Conservation (phyloP, 2,797 vertebrate species). For the Ctenosaura bakeri region DNA sequence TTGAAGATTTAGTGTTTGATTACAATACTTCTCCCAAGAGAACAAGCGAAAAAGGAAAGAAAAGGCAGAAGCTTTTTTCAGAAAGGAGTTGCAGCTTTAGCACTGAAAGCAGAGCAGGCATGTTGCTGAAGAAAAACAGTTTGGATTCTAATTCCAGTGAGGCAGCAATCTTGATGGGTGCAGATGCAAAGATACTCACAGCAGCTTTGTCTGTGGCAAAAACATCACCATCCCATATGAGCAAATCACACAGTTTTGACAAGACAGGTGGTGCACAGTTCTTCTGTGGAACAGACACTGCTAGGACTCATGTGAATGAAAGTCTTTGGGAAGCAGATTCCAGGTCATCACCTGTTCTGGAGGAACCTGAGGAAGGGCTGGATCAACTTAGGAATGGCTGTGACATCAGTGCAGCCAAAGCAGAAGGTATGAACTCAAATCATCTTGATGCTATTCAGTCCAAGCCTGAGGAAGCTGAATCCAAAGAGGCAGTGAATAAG, state of each 20-base stretch:
- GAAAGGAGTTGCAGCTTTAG: constrained; percentile 98
- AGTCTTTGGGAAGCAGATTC: constrained; percentile 70
- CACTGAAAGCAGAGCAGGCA: constrained; percentile 90
- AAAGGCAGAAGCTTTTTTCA: constrained; percentile 88
- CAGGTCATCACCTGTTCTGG: constrained; percentile 55
- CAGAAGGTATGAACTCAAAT: constrained; percentile 28
- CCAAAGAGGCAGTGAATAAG: constrained; percentile 67
- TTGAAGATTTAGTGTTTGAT: constrained; percentile 81
- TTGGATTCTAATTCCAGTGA: constrained; percentile 88
- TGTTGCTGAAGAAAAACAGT: constrained; percentile 91
- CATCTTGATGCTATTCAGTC: constrained; percentile 59
- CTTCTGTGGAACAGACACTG: constrained; percentile 50
- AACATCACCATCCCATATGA: constrained; percentile 65
- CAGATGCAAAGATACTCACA: constrained; percentile 93
- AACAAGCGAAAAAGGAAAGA: constrained; percentile 81
- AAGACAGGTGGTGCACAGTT: constrained; percentile 74
- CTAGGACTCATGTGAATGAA: constrained; percentile 57
- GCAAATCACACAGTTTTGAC: constrained; percentile 79
- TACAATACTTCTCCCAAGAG: constrained; percentile 78
- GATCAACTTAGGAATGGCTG: constrained; percentile 68
- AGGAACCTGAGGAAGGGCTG: constrained; percentile 73
- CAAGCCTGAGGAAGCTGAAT: constrained; percentile 57
- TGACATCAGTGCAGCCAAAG: constrained; percentile 59
- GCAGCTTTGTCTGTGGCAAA: constrained; percentile 86
- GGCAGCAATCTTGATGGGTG: constrained; percentile 93